Conservation (phyloP, 2,797 vertebrate genomes). For the Geotrypetes seraphini region DNA sequence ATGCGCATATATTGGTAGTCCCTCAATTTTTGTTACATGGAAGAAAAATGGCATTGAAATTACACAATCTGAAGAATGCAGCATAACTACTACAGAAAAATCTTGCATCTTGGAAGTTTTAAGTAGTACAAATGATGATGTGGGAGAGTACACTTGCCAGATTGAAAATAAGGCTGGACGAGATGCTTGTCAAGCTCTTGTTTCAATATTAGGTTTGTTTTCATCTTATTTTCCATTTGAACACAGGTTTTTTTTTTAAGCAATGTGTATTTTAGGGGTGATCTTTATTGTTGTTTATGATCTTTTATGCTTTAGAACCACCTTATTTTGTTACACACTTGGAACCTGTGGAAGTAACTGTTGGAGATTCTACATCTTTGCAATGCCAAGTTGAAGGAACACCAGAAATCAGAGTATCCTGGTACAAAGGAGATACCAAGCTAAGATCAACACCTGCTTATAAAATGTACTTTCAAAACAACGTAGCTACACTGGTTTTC, state of each 20-base stretch:
- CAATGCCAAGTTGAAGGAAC: slow-evolving; percentile 85
- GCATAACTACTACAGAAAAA: slow-evolving; percentile 84
- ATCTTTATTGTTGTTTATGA: slow-evolving; percentile 1
- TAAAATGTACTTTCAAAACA: slow-evolving; percentile 80
- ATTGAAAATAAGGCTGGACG: slow-evolving; percentile 86
- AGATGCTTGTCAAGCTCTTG: slow-evolving; percentile 72
- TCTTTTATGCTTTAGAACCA: slow-evolving; percentile 66
- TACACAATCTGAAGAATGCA: slow-evolving; percentile 80
- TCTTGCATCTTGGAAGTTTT: slow-evolving; percentile 91
- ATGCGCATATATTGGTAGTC: slow-evolving; percentile 77
- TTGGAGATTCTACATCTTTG: slow-evolving; percentile 81
- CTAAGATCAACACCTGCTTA: slow-evolving; percentile 79
- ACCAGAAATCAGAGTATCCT: slow-evolving; percentile 90
- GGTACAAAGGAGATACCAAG: slow-evolving; percentile 96
- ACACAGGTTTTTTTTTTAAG: slow-evolving; percentile 1
- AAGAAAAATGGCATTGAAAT: slow-evolving; percentile 74
- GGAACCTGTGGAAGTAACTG: slow-evolving; percentile 81
- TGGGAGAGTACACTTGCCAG: slow-evolving; percentile 76
- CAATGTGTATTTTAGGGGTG: background rate
- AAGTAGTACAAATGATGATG: slow-evolving; percentile 76
- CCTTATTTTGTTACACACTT: slow-evolving; percentile 80
- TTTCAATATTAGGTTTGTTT: slow-evolving; percentile 84
- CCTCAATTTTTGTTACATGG: slow-evolving; percentile 87
- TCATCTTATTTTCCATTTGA: slow-evolving; percentile 4
- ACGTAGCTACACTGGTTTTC: slow-evolving; percentile 80